These are phyloP conservation scores for Actinia equina DNA, from an alignment of 64 coral and sea anemone genomes.

Conservation along the genomic window DNA sequence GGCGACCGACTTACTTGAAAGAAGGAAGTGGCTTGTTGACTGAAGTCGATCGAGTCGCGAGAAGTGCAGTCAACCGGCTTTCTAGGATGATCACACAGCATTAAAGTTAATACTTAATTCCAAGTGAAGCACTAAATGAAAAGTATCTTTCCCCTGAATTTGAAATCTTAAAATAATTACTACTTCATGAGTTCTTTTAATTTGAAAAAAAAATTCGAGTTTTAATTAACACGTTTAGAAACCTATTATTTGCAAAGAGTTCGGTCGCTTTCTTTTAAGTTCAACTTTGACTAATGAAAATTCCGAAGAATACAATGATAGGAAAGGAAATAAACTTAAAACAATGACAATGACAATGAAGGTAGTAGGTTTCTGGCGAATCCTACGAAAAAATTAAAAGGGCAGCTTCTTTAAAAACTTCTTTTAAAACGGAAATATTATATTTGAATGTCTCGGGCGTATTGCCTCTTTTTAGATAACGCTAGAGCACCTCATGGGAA, in stretches of 20 bases:
- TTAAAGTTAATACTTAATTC: neutral
- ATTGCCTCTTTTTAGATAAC: neutral
- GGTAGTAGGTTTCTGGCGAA: no score
- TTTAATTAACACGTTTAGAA: neutral
- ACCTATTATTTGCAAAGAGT: neutral
- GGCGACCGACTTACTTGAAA: neutral
- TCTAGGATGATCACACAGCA: neutral
- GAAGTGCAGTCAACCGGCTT: neutral
- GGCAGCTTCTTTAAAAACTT: no score
- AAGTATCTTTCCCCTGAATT: neutral
- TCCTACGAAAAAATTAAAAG: no score
- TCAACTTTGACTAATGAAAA: neutral
- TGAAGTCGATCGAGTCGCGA: neutral
- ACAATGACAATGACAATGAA: no score
- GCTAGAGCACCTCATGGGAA: neutral
- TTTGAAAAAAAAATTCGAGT: neutral
- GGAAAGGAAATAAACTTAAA: neutral
- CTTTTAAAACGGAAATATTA: no score
- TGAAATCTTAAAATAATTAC: neutral
- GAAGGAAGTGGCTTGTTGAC: neutral
- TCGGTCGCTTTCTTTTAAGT: neutral
- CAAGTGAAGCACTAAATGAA: neutral
- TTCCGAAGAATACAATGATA: neutral
- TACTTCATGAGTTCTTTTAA: neutral
- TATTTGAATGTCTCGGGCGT: no score